A percentile compares a stretch with the other conserved stretches of the same genome.
phyloP scores from a whole-genome alignment of 2,113 vertebrate genomes.

The Porphyrio hochstetteri region DNA sequence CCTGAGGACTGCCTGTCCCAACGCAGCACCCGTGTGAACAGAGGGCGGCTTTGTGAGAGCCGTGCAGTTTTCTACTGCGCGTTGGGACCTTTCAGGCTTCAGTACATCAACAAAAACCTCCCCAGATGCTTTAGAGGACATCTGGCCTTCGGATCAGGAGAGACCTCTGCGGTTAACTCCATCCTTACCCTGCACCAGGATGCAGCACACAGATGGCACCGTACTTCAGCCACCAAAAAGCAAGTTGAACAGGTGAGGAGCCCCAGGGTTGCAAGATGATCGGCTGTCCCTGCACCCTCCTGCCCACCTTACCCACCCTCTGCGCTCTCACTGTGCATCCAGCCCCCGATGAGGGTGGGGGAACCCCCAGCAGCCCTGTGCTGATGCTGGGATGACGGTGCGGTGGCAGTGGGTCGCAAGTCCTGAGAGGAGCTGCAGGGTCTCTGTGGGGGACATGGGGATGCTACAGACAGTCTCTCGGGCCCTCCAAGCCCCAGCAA shows the following conservation, averaged over 20 bases:
- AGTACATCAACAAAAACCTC: neutral
- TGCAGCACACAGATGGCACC: neutral
- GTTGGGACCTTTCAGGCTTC: neutral
- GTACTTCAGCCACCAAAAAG: neutral
- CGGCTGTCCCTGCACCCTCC: neutral
- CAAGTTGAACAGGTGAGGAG: neutral
- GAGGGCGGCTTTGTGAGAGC: neutral
- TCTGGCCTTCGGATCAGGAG: neutral
- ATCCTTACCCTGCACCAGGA: neutral
- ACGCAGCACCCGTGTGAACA: neutral
- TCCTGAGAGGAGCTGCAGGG: neutral
- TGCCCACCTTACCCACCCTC: neutral
- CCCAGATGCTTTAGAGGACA: neutral
- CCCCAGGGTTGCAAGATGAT: fast-evolving
- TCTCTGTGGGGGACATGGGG: too few relatives aligned
- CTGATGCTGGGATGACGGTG: neutral
- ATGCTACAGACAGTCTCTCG: too few relatives aligned
- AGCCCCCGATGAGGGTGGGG: neutral
- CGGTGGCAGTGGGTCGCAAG: neutral
- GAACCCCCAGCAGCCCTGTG: neutral
- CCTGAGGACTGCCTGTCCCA: neutral
- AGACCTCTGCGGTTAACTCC: neutral
- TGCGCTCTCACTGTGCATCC: neutral
- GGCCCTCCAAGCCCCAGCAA: neutral
- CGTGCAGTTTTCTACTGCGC: neutral